A percentile compares a stretch with the other conserved stretches of the same genome.
These are phyloP conservation scores for Tryphoninae sp. DNA, from an alignment of 2,888 invertebrate genomes.

Conservation along the genomic window DNA sequence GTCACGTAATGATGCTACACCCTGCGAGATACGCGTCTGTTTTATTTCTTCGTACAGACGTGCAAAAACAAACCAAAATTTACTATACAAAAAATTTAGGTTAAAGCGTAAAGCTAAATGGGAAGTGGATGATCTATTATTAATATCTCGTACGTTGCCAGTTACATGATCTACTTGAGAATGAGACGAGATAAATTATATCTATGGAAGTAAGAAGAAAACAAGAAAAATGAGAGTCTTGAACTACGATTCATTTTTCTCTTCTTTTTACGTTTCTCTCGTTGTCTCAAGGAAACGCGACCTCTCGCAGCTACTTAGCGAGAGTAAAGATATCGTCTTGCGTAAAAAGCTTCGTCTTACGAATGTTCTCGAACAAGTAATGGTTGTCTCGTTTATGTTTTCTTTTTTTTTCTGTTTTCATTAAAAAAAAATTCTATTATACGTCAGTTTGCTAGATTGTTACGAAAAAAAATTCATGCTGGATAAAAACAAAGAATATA, in stretches of 20 bases:
- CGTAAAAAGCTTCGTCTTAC: constrained; percentile 56
- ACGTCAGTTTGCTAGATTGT: neutral
- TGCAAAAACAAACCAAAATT: constrained; percentile 37
- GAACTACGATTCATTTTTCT: neutral
- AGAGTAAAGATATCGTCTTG: constrained; percentile 63
- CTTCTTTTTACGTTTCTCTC: constrained; percentile 10
- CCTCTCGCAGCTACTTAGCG: constrained; percentile 58
- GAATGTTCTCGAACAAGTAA: constrained; percentile 14
- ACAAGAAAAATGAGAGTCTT: constrained; percentile 9
- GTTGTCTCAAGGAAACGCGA: constrained; percentile 48
- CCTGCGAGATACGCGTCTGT: neutral
- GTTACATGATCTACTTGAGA: neutral
- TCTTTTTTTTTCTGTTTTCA: neutral
- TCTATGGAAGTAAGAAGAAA: neutral
- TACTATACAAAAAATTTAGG: constrained; percentile 55
- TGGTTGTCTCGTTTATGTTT: constrained; percentile 4
- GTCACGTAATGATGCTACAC: constrained; percentile 65
- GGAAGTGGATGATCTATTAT: constrained; percentile 60
- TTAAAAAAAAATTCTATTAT: neutral
- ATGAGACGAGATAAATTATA: constrained; percentile 17
- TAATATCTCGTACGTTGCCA: neutral
- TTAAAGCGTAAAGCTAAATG: constrained; percentile 66
- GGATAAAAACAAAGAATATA: neutral
- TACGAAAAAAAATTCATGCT: constrained; percentile 15
- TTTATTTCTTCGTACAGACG: neutral